Conservation (phyloP, 2,888 invertebrate species). For the Caenorhabditis macrosperma region DNA sequence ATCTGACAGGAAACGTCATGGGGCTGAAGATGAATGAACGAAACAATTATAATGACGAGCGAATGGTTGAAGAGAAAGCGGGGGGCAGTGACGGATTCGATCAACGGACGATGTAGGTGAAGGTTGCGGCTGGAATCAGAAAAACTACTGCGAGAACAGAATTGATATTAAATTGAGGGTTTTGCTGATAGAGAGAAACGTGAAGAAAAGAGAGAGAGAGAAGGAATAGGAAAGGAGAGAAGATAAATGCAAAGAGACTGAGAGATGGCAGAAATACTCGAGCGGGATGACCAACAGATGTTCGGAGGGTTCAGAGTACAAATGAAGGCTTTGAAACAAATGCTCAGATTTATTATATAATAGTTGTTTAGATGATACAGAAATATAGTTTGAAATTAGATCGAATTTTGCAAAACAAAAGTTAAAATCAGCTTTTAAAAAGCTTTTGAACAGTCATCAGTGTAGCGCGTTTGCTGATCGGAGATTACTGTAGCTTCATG, state of each 20-base stretch:
- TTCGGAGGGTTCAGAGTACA: neutral
- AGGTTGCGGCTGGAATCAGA: conserved; percentile 21
- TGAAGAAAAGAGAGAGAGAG: conserved; percentile 13
- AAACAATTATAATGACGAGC: too few relatives aligned
- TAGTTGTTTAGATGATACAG: too few relatives aligned
- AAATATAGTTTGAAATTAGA: too few relatives aligned
- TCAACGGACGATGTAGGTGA: neutral
- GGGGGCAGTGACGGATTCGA: neutral
- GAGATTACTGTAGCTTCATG: too few relatives aligned
- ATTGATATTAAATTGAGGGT: conserved; percentile 14
- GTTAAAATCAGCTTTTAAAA: too few relatives aligned
- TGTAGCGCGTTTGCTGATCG: neutral
- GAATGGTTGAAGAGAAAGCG: neutral
- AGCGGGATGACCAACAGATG: neutral
- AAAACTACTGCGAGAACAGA: conserved; percentile 23
- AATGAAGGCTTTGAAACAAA: conserved; percentile 4
- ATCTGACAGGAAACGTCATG: conserved; percentile 42
- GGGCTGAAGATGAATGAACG: neutral
- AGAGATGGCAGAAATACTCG: neutral
- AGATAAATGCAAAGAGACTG: conserved; percentile 1
- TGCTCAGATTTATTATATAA: conserved; percentile 5
- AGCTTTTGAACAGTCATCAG: neutral
- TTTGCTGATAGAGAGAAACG: neutral
- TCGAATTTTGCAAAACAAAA: too few relatives aligned
- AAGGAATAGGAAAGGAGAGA: conserved; percentile 27